These are phyloP conservation scores for Poeciliopsis paucimaculata DNA, from an alignment of 2,797 vertebrate genomes.

Conservation along the genomic window DNA sequence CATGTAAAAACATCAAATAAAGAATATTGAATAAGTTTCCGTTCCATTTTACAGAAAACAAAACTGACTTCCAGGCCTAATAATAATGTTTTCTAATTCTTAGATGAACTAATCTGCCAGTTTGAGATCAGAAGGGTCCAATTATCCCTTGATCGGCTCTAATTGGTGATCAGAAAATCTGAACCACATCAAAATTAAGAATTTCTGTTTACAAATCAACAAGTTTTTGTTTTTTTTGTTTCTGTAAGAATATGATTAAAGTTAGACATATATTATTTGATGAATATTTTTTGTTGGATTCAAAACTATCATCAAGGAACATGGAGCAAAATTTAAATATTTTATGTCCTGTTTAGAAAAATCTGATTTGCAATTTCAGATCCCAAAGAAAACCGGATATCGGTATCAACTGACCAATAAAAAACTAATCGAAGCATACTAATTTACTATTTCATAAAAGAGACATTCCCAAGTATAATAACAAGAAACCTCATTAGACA, in stretches of 20 bases:
- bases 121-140: background rate
- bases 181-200: background rate
- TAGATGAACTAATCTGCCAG: background rate
- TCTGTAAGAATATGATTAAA: background rate
- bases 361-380: background rate
- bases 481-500: background rate
- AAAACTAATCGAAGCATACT: background rate
- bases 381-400: background rate
- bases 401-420: background rate
- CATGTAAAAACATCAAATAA: background rate
- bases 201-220: background rate
- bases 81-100: background rate
- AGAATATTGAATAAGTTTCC: background rate
- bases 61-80: background rate
- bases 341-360: background rate
- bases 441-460: background rate
- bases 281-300: background rate
- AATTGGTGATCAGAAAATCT: background rate
- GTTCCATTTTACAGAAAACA: background rate
- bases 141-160: background rate
- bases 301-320: background rate
- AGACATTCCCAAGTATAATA: background rate
- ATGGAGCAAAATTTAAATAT: background rate
- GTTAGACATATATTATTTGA: background rate
- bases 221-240: background rate